Percentiles rank a stretch among this genome's conserved stretches.
phyloP scores from a whole-genome alignment of 2,113 vertebrate genomes.

The Corapipo altera region DNA sequence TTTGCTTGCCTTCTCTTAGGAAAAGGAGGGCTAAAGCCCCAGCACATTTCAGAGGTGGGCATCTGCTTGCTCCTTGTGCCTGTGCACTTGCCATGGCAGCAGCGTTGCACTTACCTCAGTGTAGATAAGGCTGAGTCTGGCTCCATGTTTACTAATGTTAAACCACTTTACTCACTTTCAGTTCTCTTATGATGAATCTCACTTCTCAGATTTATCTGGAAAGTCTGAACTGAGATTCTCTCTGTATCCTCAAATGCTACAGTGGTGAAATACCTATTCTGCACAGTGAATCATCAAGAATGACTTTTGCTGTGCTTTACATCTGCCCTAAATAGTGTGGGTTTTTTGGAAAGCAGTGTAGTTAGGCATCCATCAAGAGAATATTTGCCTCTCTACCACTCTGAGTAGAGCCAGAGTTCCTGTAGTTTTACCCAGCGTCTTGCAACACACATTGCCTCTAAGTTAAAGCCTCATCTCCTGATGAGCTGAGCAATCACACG shows the following conservation, averaged over 20 bases:
- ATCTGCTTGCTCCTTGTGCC: not conserved
- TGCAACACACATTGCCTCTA: not conserved
- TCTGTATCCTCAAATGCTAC: not conserved
- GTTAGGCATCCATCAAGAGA: not conserved
- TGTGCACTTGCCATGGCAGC: not conserved
- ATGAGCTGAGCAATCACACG: not conserved
- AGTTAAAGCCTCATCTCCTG: not conserved
- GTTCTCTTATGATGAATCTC: not conserved
- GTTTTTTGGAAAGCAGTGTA: not conserved
- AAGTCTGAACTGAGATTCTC: not conserved
- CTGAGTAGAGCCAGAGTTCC: not conserved
- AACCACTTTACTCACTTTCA: not conserved
- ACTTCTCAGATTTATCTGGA: not conserved
- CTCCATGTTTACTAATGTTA: not conserved
- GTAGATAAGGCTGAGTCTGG: not conserved
- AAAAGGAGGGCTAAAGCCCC: not conserved
- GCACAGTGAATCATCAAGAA: not conserved
- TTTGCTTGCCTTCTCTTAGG: not conserved
- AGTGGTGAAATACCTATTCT: not conserved
- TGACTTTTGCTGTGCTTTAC: not conserved
- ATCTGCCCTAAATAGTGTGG: not conserved
- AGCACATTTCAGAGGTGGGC: not conserved
- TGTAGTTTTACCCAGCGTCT: not conserved
- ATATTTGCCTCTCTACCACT: not conserved
- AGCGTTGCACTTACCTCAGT: rapidly evolving